These are phyloP conservation scores for Hippopotamus amphibius DNA, from an alignment of 2,113 vertebrate genomes.

Conservation along the genomic window DNA sequence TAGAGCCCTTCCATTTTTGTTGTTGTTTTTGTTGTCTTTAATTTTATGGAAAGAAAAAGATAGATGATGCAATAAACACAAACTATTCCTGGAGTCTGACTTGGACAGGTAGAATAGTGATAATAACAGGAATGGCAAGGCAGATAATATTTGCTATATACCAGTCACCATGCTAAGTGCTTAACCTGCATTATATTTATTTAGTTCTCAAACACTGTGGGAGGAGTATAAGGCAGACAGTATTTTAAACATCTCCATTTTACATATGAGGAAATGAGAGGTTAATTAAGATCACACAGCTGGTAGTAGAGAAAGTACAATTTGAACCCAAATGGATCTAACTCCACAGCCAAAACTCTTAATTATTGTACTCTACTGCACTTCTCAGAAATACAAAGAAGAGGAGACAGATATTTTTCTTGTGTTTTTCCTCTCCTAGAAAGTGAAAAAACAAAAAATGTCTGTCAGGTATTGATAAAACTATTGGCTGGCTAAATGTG, in stretches of 20 bases:
- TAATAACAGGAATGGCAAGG: neutral
- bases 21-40: neutral
- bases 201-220: slow-evolving; percentile 46
- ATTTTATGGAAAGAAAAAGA: neutral
- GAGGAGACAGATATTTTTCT: neutral
- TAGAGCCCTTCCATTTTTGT: neutral
- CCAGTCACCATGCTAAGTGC: neutral
- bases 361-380: neutral
- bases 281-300: neutral
- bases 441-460: neutral
- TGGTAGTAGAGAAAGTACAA: neutral
- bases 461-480: slow-evolving; percentile 15
- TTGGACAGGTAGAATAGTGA: neutral
- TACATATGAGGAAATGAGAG: neutral
- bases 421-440: slow-evolving; percentile 16
- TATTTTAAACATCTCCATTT: slow-evolving; percentile 33
- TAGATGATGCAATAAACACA: neutral
- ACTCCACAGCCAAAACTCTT: neutral
- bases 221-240: neutral
- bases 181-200: slow-evolving; percentile 8
- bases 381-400: neutral
- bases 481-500: neutral
- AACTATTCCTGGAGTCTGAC: neutral
- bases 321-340: neutral
- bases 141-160: neutral